These are phyloP conservation scores for Fragum sueziense DNA, from an alignment of 2,888 invertebrate species.

Conservation along the genomic window DNA sequence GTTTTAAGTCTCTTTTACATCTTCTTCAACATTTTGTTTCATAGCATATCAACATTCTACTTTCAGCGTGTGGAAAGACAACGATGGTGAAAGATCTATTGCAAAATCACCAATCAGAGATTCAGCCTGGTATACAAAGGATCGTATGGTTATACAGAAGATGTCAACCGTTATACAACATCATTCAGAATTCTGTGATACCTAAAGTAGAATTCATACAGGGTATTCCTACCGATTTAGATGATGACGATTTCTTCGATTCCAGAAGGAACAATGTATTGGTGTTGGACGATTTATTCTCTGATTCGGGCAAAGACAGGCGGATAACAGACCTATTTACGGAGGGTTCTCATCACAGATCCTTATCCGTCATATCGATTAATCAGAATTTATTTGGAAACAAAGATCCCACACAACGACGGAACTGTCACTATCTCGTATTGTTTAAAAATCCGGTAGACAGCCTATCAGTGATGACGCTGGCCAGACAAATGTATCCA, in stretches of 20 bases:
- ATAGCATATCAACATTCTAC: too few species aligned
- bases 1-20: too few species aligned
- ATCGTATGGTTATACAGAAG: not conserved
- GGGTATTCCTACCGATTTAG: not conserved
- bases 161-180: constrained; percentile 26
- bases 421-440: constrained; percentile 27
- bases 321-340: constrained; percentile 12
- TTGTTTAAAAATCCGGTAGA: too few species aligned
- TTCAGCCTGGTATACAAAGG: constrained; percentile 33
- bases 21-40: too few species aligned
- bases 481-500: constrained; percentile 45
- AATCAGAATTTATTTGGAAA: constrained; percentile 30
- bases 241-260: constrained; percentile 20
- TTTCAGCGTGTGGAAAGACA: not conserved
- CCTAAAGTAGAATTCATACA: not conserved
- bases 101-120: not conserved
- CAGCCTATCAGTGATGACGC: too few species aligned
- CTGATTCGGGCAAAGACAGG: constrained; percentile 18
- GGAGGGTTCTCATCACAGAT: not conserved
- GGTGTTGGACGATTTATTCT: not conserved
- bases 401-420: constrained; percentile 22
- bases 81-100: not conserved
- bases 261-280: not conserved
- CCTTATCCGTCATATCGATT: constrained; percentile 10
- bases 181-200: not conserved